Percentiles rank a stretch among this genome's conserved stretches.
phyloP scores from a whole-genome alignment of 2,113 vertebrate species.

The Numenius arquata region DNA sequence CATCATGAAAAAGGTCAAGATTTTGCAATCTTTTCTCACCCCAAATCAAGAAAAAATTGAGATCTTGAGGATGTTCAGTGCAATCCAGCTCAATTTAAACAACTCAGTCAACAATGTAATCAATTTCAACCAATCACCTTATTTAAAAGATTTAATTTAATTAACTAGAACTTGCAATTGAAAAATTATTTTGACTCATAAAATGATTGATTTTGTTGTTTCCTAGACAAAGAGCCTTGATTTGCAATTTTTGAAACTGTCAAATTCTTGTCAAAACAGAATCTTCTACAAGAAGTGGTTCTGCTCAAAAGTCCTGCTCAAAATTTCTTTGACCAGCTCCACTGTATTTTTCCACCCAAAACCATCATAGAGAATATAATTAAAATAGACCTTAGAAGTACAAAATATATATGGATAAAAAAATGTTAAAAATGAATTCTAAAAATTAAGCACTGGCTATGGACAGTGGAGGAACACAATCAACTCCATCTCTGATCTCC shows the following conservation, averaged over 20 bases:
- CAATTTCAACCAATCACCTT: background rate
- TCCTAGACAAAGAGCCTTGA: background rate
- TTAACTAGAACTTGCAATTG: background rate
- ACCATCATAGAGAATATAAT: background rate
- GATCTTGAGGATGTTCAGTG: background rate
- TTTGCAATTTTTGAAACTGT: background rate
- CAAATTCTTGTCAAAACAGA: background rate
- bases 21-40: background rate
- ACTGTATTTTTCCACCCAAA: background rate
- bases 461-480: background rate
- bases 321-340: background rate
- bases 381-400: background rate
- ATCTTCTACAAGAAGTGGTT: background rate
- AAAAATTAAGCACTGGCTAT: background rate
- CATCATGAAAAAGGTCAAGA: background rate
- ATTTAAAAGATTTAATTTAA: background rate
- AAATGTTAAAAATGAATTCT: background rate
- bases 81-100: background rate
- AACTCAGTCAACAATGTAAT: background rate
- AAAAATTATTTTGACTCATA: background rate
- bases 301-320: background rate
- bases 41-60: background rate
- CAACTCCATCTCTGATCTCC: background rate
- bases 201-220: background rate
- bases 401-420: background rate